Base-by-base conservation (phyloP, 2,797 vertebrate species). In the Artibeus lituratus region DNA sequence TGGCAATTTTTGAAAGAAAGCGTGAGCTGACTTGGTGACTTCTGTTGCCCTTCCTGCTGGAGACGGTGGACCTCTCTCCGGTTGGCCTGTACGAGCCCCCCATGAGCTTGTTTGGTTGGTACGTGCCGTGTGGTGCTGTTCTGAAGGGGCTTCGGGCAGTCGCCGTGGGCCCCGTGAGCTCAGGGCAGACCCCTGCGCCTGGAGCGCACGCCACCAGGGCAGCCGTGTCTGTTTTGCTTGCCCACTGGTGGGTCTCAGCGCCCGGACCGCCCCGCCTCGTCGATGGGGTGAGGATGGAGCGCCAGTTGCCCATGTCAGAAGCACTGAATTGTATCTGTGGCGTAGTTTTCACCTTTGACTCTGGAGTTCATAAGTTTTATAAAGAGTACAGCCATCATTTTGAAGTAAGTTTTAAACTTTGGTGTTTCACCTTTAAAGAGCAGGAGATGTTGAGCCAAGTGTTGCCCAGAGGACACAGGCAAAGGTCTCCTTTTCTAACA, bases 341-440 rank as follows among this genome's bases (percentile, higher is more conserved):
- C 39, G 4, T 65, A 35, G 44, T 77, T 90, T 94, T 76, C 90
- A 26, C 90, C 65, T 90, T 74, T 94, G 51, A 59, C n/a, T 86
- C 21, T 69, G 65, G 67, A 85, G 83, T 91, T 85, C 51, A 35
- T 39, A 62, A 62, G 29, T 69, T 55, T 69, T 55, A 10, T 80
- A 49, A 85, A 39, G 35, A 65, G 74, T 57, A 26, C 26, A n/a
- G 19, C 26, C 49, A 72, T 80, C 42, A 51, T 88, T 95, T 92
- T 91, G 51, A 94, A 69, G 16, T 80, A 21, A 35, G 24, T 76
- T 87, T 96, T 80, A 80, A 78, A 49, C 90, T n/a, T 85, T 35
- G 53, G 4, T 53, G 14, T 70, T 69, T 92, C 49, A 39, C 37
- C 39, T 94, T 32, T 83, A 62, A 82, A 84, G 78, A 21, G 26